phyloP scores from a whole-genome alignment of 2,113 vertebrate genomes.

The Xiphophorus couchianus region DNA sequence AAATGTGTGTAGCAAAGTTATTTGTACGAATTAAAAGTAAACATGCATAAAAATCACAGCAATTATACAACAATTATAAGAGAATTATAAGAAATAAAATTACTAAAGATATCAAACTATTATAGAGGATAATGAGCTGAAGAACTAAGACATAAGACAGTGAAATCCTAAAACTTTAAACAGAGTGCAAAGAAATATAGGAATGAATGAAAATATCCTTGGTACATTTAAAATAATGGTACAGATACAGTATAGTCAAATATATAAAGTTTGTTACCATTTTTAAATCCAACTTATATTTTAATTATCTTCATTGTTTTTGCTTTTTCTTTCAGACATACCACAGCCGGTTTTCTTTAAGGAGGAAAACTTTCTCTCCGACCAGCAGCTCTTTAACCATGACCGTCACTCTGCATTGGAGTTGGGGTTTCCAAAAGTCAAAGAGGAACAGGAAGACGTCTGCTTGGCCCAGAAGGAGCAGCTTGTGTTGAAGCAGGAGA shows the following conservation, averaged over 20 bases:
- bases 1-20: no score
- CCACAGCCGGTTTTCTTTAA: neutral
- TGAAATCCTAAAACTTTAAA: neutral
- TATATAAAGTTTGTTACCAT: neutral
- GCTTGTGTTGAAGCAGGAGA: conserved; percentile 3
- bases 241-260: no score
- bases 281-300: neutral
- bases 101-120: no score
- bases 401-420: neutral
- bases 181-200: neutral
- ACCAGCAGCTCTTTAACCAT: conserved; percentile 14
- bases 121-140: neutral
- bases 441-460: conserved; percentile 26
- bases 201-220: neutral
- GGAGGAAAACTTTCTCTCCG: neutral
- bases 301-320: neutral
- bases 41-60: no score
- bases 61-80: no score
- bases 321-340: conserved; percentile 11
- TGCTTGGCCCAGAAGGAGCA: conserved; percentile 9
- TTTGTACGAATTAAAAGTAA: no score
- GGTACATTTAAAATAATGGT: neutral
- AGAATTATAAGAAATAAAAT: neutral
- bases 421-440: conserved; percentile 12
- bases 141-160: neutral